These are phyloP conservation scores for Macrosteles quadrilineatus DNA, from an alignment of 1,140 invertebrate species.

Conservation along the genomic window DNA sequence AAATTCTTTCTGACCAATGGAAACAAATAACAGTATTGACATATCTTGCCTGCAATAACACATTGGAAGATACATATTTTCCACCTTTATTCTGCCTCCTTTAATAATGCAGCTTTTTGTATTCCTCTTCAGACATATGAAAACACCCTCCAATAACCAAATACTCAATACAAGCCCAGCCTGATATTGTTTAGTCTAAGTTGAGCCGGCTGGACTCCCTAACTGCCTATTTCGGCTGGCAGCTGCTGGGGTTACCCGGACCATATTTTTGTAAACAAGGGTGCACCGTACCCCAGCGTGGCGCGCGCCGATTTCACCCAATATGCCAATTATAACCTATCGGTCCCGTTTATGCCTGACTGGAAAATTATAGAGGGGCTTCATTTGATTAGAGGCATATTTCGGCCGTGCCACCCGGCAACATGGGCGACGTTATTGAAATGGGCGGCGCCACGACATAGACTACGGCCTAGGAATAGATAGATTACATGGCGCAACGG, in stretches of 20 bases:
- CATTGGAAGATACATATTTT: too few species aligned
- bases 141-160: too few species aligned
- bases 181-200: slow-evolving; percentile 2
- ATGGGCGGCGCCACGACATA: background rate
- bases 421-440: background rate
- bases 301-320: background rate
- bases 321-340: slow-evolving; percentile 3
- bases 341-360: background rate
- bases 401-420: background rate
- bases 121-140: too few species aligned
- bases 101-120: too few species aligned
- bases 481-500: too few species aligned
- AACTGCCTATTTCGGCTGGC: background rate
- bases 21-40: too few species aligned
- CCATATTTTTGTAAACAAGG: slow-evolving; percentile 10
- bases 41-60: too few species aligned
- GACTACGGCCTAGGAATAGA: too few species aligned
- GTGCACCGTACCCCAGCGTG: background rate
- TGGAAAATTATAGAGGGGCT: background rate
- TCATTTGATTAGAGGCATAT: slow-evolving; percentile 2
- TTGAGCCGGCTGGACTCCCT: background rate
- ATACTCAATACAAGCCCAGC: too few species aligned
- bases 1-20: too few species aligned
- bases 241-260: background rate
- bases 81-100: too few species aligned